Conservation (phyloP, 2,888 invertebrate species). For the Cactoblastis cactorum region DNA sequence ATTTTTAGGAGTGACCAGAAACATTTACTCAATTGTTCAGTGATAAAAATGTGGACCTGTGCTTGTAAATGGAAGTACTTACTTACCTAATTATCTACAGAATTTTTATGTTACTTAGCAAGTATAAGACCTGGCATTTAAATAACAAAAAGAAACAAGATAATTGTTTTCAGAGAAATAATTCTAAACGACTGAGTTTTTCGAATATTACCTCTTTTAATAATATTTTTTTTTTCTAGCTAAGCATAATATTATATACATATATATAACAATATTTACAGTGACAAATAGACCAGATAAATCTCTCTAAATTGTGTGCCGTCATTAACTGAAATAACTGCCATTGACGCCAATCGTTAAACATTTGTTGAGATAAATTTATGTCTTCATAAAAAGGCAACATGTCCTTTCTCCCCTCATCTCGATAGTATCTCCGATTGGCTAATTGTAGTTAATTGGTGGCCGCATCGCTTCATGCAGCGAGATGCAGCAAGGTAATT, state of each 20-base stretch:
- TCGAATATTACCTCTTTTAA: not conserved
- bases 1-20: conserved; percentile 2
- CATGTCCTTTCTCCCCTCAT: not conserved
- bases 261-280: not conserved
- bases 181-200: conserved; percentile 19
- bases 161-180: conserved; percentile 28
- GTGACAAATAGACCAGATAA: not conserved
- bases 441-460: conserved; percentile 15
- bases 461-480: conserved; percentile 7
- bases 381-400: not conserved
- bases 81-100: conserved; percentile 58
- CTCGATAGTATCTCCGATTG: conserved; percentile 2
- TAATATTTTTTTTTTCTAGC: not conserved
- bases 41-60: conserved; percentile 41
- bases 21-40: too few species aligned
- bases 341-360: not conserved
- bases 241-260: not conserved
- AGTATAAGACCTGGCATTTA: conserved; percentile 54
- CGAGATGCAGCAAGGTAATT: conserved; percentile 17
- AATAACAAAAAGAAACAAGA: conserved; percentile 40
- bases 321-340: not conserved
- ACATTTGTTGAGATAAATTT: not conserved
- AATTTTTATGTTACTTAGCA: conserved; percentile 39
- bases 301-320: not conserved
- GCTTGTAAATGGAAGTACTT: conserved; percentile 39